Conservation (phyloP, 2,888 invertebrate species). For the Eudasyphora cyanicolor region DNA sequence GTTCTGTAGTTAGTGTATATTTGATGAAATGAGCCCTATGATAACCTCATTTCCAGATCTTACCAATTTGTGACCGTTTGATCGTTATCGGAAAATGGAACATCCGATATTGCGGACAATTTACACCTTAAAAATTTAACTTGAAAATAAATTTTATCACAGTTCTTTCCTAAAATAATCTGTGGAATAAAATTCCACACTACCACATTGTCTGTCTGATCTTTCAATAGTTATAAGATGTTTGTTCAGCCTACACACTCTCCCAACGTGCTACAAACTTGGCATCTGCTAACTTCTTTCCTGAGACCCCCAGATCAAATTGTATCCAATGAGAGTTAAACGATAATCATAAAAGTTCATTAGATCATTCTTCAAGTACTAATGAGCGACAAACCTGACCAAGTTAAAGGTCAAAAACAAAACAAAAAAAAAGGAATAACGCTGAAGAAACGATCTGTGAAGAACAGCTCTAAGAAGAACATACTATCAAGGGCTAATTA, state of each 20-base stretch:
- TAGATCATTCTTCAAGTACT: constrained; percentile 51
- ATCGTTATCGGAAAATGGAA: no score
- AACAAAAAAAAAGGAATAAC: not conserved
- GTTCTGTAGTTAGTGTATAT: no score
- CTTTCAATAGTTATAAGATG: no score
- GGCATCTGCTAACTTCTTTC: not conserved
- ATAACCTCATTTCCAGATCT: no score
- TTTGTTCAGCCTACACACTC: not conserved
- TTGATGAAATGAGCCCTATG: no score
- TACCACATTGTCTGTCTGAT: no score
- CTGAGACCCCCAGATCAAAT: not conserved
- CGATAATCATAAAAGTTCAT: constrained; percentile 56
- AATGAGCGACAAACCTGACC: constrained; percentile 44
- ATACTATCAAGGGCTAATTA: not conserved
- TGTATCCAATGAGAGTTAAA: not conserved
- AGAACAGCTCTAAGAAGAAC: not conserved
- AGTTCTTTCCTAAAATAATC: no score
- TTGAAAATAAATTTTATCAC: no score
- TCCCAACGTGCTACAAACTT: not conserved
- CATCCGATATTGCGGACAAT: no score
- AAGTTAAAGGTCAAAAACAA: constrained; percentile 35
- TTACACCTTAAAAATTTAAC: no score
- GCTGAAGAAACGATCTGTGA: not conserved
- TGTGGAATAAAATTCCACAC: no score
- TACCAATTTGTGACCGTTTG: no score